Base-by-base conservation (phyloP, 2,797 vertebrate species). In the Argentina silus region DNA sequence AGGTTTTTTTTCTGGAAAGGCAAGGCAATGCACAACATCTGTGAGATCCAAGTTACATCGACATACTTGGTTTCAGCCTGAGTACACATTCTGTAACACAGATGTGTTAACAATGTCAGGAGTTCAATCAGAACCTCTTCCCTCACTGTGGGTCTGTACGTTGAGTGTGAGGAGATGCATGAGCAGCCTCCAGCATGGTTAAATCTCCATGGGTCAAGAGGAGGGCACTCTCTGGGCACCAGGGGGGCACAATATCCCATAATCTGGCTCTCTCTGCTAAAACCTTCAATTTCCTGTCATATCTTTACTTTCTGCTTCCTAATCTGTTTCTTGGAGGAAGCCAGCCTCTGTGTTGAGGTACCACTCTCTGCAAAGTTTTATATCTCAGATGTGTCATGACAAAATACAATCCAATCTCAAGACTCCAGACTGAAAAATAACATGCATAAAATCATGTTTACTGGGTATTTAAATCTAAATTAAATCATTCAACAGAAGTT, bases 251-350 rank as follows among this genome's bases (percentile, higher is more conserved):
- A 21, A 69, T 17, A 69, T 69, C 67, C 51, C 15, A 56, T 69
- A 44, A 69, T 21, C 53, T 56, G 53, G 23, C 36, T 69, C 17
- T 21, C 36, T 69, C 17, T 21, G 27, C 36, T 19, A 19, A 69
- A 43, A 69, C 51, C 36, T 19, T 17, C 67, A 69, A 69, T 57
- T 69, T 69, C 67, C 67, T 69, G 67, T 44, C 67, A 56, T 19
- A 43, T 43, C 42, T 56, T 55, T 5, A 42, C 36, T 69, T 51
- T 44, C 36, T 9, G 47, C 45, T 27, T 27, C 21, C 45, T 51
- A 27, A 67, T 57, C 53, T 21, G 36, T 44, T 21, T 57, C 15
- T 50, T 56, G n/a, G 56, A 44, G 67, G 12, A 67, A 12, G 36
- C 27, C 2, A 36, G 27, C 51, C 21, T 56, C 42, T 6, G 51